Percentiles rank a stretch among this genome's conserved stretches.
These are phyloP conservation scores for Bacillus rossius DNA, from an alignment of 1,140 invertebrate species.

Conservation along the genomic window DNA sequence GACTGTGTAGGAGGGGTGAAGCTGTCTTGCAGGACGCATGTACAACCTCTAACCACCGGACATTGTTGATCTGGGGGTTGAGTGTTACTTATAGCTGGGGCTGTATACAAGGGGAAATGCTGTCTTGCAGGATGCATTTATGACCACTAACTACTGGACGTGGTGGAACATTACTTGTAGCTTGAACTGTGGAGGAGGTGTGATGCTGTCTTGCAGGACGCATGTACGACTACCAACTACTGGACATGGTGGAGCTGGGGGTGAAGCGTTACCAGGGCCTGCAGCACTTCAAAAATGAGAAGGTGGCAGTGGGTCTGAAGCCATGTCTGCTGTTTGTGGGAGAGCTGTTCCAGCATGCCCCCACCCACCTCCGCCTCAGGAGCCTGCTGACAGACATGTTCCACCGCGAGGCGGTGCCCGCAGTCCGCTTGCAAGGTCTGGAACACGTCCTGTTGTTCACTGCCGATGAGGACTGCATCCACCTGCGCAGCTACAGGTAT, in stretches of 20 bases:
- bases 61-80: too few species aligned
- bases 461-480: conserved; percentile 70
- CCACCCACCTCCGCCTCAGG: conserved; percentile 76
- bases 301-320: conserved; percentile 77
- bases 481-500: conserved; percentile 80
- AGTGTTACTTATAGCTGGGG: too few species aligned
- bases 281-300: conserved; percentile 71
- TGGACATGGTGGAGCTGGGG: conserved; percentile 97
- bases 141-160: too few species aligned
- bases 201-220: conserved; percentile 55
- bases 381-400: conserved; percentile 93
- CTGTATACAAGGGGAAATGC: too few species aligned
- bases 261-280: conserved; percentile 77
- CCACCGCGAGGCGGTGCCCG: conserved; percentile 72
- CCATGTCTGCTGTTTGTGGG: conserved; percentile 92
- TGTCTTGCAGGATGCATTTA: too few species aligned
- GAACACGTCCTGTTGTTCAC: conserved; percentile 92
- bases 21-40: too few species aligned
- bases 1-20: too few species aligned
- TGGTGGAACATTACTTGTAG: too few species aligned
- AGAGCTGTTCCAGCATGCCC: conserved; percentile 79
- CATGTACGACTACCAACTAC: conserved; percentile 80
- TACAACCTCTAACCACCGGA: too few species aligned
- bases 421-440: conserved; percentile 82
- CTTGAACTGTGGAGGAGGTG: too few species aligned